phyloP scores from a whole-genome alignment of 1,140 invertebrate genomes.

The Asobara japonica region DNA sequence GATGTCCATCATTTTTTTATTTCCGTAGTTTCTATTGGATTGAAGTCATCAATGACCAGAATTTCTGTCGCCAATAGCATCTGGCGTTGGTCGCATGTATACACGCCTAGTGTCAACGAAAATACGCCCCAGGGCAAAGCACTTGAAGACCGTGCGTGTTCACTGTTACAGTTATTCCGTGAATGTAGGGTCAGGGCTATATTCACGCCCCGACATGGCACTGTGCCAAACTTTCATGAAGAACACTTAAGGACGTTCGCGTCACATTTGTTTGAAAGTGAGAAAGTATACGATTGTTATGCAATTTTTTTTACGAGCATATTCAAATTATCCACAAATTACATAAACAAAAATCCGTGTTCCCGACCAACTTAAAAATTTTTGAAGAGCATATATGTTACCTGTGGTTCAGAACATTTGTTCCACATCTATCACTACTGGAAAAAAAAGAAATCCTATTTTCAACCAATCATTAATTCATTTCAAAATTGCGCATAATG shows the following conservation, averaged over 20 bases:
- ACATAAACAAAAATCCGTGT: too few relatives aligned
- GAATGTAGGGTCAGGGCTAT: conserved; percentile 15
- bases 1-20: background rate
- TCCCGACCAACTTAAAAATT: too few relatives aligned
- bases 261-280: background rate
- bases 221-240: conserved; percentile 26
- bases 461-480: too few relatives aligned
- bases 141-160: conserved; percentile 10
- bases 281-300: background rate
- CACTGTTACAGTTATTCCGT: conserved; percentile 18
- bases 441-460: too few relatives aligned
- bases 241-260: background rate
- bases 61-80: background rate
- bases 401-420: too few relatives aligned
- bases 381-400: too few relatives aligned
- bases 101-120: conserved; percentile 4
- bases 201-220: conserved; percentile 18
- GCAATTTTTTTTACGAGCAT: too few relatives aligned
- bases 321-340: too few relatives aligned
- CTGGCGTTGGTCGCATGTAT: background rate
- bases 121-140: background rate
- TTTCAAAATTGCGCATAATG: too few relatives aligned
- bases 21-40: background rate
- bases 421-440: too few relatives aligned
- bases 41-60: background rate